Evolutionary conservation across 2,113 vertebrate genomes (phyloP).

Genomic region (Xenopus borealis): DNA sequence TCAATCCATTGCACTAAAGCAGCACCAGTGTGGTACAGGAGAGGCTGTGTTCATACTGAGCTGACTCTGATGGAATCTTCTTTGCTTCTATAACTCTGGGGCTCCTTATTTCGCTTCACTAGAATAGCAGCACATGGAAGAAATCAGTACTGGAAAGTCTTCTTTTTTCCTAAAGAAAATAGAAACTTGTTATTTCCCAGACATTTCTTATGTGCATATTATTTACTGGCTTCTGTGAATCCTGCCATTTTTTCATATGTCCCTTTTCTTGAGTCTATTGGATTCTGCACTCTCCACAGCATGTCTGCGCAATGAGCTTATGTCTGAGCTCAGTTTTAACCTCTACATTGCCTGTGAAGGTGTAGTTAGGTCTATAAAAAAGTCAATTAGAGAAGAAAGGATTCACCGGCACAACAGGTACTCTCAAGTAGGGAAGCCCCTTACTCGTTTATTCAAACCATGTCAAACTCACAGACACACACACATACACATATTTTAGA

Average conservation of each 20-base stretch:
- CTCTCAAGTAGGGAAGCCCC: no score
- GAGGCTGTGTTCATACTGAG: not conserved
- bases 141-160: not conserved
- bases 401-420: no score
- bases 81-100: slow-evolving; percentile 8
- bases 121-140: slow-evolving; percentile 1
- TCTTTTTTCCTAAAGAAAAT: not conserved
- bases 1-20: slow-evolving; percentile 48
- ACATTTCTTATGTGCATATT: slow-evolving; percentile 17
- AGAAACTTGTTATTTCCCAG: not conserved
- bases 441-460: no score
- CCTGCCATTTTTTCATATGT: slow-evolving; percentile 2
- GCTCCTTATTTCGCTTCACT: not conserved
- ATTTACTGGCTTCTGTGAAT: not conserved
- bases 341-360: not conserved
- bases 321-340: slow-evolving; percentile 22
- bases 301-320: no score
- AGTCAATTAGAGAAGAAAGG: no score
- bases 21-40: slow-evolving; percentile 10
- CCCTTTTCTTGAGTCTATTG: not conserved
- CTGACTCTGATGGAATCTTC: not conserved
- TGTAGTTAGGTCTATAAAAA: not conserved
- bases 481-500: no score
- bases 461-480: no score
- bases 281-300: slow-evolving; percentile 7